Conservation (phyloP, 2,113 vertebrate genomes). For the Argyrosomus japonicus region DNA sequence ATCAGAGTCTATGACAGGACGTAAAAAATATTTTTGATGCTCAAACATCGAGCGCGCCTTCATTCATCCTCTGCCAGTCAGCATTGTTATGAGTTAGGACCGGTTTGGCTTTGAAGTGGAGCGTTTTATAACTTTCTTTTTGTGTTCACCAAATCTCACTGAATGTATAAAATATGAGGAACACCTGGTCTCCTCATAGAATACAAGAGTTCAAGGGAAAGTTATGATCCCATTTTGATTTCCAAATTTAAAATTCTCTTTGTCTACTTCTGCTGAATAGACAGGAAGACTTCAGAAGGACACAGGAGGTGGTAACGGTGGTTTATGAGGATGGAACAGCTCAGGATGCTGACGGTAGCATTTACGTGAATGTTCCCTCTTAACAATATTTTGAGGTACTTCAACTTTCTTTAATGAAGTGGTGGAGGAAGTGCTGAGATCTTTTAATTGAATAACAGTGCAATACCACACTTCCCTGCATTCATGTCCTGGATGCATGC, state of each 20-base stretch:
- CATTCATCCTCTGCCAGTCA: conserved; percentile 7
- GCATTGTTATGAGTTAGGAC: neutral
- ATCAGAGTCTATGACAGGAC: neutral
- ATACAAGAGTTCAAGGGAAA: neutral
- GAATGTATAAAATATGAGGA: conserved; percentile 34
- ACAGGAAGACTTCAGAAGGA: neutral
- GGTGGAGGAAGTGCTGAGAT: neutral
- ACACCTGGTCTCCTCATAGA: neutral
- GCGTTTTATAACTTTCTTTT: conserved; percentile 4
- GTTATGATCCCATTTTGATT: neutral
- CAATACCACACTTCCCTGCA: neutral
- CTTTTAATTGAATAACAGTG: neutral
- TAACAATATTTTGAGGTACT: neutral
- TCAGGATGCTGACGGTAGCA: neutral
- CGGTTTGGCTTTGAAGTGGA: conserved; percentile 20
- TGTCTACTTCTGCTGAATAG: neutral
- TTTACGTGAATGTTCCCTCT: neutral
- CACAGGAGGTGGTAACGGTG: neutral
- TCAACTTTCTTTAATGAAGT: neutral
- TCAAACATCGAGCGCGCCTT: neutral
- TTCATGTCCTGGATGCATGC: no score
- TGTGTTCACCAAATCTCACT: neutral
- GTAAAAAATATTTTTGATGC: conserved; percentile 10
- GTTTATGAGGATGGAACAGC: neutral
- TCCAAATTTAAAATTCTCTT: conserved; percentile 17